These are phyloP conservation scores for Gymnothorax javanicus DNA, from an alignment of 2,797 vertebrate genomes.

Conservation along the genomic window DNA sequence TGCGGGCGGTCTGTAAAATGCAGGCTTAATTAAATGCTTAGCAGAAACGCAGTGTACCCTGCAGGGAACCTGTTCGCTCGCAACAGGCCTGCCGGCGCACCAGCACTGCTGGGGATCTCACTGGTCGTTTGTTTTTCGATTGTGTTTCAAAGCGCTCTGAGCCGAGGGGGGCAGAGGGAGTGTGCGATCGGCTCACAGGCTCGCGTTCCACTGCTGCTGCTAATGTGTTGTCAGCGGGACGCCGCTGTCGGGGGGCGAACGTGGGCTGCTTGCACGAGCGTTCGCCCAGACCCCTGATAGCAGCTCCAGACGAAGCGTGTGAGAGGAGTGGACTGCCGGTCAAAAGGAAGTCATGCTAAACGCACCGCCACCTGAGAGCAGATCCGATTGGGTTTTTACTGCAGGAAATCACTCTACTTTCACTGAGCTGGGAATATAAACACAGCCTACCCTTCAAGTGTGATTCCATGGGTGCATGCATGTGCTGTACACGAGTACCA, in stretches of 20 bases:
- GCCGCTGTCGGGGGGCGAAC: background rate
- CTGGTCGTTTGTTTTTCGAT: background rate
- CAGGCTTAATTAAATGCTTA: conserved; percentile 63
- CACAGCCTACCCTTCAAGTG: background rate
- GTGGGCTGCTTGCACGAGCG: background rate
- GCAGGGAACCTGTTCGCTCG: background rate
- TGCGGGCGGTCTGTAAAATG: conserved; percentile 56
- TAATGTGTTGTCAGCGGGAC: background rate
- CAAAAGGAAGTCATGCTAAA: background rate
- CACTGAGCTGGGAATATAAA: background rate
- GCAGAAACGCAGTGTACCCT: conserved; percentile 48
- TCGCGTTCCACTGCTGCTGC: background rate
- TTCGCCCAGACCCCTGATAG: background rate
- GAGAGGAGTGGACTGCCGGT: background rate
- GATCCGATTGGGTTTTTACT: background rate
- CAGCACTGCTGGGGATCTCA: background rate
- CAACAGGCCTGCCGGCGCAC: background rate
- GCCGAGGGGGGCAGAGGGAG: background rate
- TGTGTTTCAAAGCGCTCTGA: background rate
- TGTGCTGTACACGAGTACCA: too few relatives aligned
- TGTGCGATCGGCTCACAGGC: background rate
- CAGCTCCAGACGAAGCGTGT: background rate
- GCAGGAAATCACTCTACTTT: background rate
- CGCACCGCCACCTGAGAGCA: background rate
- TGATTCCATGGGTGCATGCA: background rate